Base-by-base conservation (phyloP, 2,797 vertebrate species). In the Tachyglossus aculeatus region DNA sequence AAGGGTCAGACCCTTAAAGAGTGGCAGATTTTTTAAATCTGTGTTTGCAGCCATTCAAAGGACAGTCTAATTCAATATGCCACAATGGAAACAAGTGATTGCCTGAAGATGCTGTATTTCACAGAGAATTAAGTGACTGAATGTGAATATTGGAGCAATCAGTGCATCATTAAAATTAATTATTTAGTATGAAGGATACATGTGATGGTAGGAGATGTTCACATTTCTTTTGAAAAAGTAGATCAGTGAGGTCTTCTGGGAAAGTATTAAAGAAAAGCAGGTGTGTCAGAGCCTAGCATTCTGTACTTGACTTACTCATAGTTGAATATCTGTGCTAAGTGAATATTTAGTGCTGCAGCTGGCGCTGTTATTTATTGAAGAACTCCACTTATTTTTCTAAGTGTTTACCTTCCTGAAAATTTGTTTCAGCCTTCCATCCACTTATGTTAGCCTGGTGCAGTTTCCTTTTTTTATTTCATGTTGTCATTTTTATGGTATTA, bases 331-430 rank as follows among this genome's bases (percentile, higher is more conserved):
- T 67, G 7, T 45, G 69, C 57, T 58, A 66, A 80, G 53, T 83
- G 77, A 86, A 79, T 78, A 83, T 82, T 84, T 69, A 80, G 51
- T 73, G 69, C 19, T 77, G 58, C 68, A 88, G 65, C 76, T 90
- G 70, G 66, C 60, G 78, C 68, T 84, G 71, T 50, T 80, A 68
- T 67, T 86, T 78, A 86, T 76, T 85, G 66, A 89, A 87, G 66
- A 78, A 76, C 19, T 78, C 71, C 60, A 75, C 31, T 87, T 74
- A 68, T 37, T 63, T 32, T 14, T 70, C 0, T 39, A 69, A 85
- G 38, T 16, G 67, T 62, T 36, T 59, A 33, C 43, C 81, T 84
- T 78, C 59, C 72, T 80, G 63, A 55, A 85, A 81, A 78, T 78
- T 36, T 69, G 19, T 66, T 41, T 81, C 37, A 55, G 16, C 41